Percentiles rank a stretch among this genome's conserved stretches.
These are phyloP conservation scores for Ispidina lecontei DNA, from an alignment of 2,797 vertebrate genomes.

Conservation along the genomic window DNA sequence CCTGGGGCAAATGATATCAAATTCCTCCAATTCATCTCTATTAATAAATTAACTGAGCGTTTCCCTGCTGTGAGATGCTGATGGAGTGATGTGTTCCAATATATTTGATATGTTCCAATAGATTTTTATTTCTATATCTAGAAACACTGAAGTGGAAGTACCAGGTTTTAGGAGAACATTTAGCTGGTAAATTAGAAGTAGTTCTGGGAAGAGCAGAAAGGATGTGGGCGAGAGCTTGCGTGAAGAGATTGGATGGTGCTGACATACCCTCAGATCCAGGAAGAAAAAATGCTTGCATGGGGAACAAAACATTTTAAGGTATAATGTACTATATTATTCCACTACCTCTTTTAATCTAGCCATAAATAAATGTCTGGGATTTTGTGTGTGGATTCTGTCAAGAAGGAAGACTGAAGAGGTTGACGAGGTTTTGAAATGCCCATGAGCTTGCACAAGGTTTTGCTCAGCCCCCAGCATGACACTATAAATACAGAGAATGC, in stretches of 20 bases:
- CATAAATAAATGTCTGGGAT: neutral
- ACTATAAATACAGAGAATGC: neutral
- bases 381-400: neutral
- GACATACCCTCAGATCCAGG: neutral
- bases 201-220: neutral
- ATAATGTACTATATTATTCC: neutral
- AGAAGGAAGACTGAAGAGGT: neutral
- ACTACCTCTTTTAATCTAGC: neutral
- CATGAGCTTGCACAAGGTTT: neutral
- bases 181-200: neutral
- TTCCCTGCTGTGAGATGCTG: neutral
- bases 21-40: neutral
- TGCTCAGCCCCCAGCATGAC: neutral
- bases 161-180: neutral
- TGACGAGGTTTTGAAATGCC: neutral
- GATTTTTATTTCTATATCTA: neutral
- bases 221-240: accelerated
- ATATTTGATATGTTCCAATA: neutral
- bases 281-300: accelerated
- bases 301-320: neutral
- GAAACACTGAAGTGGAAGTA: neutral
- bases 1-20: neutral
- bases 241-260: neutral
- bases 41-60: neutral
- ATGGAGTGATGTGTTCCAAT: neutral